These are phyloP conservation scores for Diacarnus erythraeanus DNA, from an alignment of 37 sponge, comb jelly and placozoan species.

Conservation along the genomic window DNA sequence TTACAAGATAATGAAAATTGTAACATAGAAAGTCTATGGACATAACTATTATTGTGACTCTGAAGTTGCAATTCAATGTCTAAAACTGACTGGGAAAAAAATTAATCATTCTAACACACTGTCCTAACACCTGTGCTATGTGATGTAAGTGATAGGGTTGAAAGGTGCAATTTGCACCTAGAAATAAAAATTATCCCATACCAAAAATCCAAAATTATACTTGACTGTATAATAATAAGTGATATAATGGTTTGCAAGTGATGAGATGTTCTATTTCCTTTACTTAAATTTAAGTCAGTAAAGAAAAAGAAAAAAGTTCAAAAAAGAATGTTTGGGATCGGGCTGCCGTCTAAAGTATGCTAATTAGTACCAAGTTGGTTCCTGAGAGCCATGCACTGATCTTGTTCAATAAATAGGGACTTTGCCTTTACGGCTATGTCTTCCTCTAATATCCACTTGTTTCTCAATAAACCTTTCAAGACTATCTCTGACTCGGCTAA, in stretches of 20 bases:
- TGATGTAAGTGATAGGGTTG: background rate
- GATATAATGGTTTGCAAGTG: slow-evolving; percentile 18
- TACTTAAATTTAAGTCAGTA: too few species aligned
- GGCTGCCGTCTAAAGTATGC: slow-evolving; percentile 66
- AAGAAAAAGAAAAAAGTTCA: too few species aligned
- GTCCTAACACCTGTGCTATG: background rate
- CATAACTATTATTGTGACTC: too few species aligned
- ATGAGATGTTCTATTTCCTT: slow-evolving; percentile 6
- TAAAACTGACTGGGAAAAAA: too few species aligned
- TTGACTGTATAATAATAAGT: slow-evolving; percentile 1
- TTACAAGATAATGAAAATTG: too few species aligned
- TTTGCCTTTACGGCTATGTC: slow-evolving; percentile 88
- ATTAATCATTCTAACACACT: too few species aligned
- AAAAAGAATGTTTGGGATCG: slow-evolving; percentile 46
- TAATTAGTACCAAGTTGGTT: slow-evolving; percentile 24
- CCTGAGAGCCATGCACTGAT: slow-evolving; percentile 79
- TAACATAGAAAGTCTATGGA: too few species aligned
- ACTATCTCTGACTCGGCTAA: slow-evolving; percentile 65
- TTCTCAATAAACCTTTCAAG: slow-evolving; percentile 77
- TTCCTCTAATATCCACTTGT: slow-evolving; percentile 85
- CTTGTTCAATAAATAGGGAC: slow-evolving; percentile 83
- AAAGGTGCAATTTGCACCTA: too few species aligned
- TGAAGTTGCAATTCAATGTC: too few species aligned
- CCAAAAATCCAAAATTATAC: too few species aligned
- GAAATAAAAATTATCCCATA: too few species aligned